Conservation (phyloP, 2,888 invertebrate species). For the Acronicta leporina region DNA sequence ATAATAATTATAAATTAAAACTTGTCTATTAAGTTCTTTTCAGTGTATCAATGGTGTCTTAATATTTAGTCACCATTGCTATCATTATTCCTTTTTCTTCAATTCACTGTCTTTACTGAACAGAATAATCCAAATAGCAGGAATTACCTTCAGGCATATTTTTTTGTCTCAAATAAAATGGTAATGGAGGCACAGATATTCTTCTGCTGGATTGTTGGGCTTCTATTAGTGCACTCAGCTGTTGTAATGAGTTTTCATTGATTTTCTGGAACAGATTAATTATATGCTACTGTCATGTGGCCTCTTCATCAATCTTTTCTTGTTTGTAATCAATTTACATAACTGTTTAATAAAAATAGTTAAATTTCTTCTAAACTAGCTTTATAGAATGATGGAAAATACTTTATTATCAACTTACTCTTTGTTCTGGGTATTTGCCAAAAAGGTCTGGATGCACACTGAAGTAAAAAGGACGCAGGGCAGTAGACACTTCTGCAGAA, state of each 20-base stretch:
- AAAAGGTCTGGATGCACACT: conserved; percentile 98
- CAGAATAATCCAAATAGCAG: too few relatives aligned
- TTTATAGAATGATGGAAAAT: background rate
- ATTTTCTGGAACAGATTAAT: conserved; percentile 90
- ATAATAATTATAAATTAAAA: too few relatives aligned
- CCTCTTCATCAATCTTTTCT: too few relatives aligned
- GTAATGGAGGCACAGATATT: conserved; percentile 90
- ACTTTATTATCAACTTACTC: conserved; percentile 86
- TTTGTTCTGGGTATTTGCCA: conserved; percentile 96
- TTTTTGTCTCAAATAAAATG: conserved; percentile 94
- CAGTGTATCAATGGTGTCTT: too few relatives aligned
- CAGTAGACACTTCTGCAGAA: conserved; percentile 96
- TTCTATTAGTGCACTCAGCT: conserved; percentile 95
- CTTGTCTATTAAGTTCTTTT: too few relatives aligned
- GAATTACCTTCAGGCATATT: conserved; percentile 87
- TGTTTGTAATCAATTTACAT: background rate
- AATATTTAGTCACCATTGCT: too few relatives aligned
- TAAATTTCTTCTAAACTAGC: too few relatives aligned
- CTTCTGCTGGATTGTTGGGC: conserved; percentile 91
- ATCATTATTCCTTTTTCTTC: too few relatives aligned
- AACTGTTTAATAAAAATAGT: background rate
- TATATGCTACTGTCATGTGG: too few relatives aligned
- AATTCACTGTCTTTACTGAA: too few relatives aligned
- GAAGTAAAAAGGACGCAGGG: conserved; percentile 97
- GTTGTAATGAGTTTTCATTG: conserved; percentile 97